Conservation (phyloP, 1,140 invertebrate species). For the Aphelenchoides fujianensis region DNA sequence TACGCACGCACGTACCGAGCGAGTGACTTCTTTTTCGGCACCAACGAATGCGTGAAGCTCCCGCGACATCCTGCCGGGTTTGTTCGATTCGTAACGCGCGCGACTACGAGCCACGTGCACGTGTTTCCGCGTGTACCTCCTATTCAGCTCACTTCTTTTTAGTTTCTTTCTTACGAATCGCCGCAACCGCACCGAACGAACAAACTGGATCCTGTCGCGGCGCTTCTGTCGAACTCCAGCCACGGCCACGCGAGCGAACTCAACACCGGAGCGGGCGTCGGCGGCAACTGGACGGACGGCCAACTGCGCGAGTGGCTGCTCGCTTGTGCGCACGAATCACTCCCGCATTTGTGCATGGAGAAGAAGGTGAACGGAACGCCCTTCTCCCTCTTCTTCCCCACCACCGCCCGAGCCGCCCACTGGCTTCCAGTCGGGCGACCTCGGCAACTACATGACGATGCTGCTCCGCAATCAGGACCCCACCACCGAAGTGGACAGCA, state of each 20-base stretch:
- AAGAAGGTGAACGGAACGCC: neutral
- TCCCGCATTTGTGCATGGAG: neutral
- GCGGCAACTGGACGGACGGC: neutral
- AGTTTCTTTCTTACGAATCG: no score
- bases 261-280: neutral
- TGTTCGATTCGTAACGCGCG: no score
- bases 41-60: no score
- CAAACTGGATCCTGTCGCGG: constrained; percentile 4
- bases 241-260: neutral
- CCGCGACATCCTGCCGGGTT: no score
- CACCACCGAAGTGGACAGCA: constrained; percentile 14
- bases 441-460: neutral
- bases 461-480: constrained; percentile 16
- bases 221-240: neutral
- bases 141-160: no score
- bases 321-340: neutral
- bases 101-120: no score
- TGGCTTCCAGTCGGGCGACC: neutral
- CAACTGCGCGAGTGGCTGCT: neutral
- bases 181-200: no score
- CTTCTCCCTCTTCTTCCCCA: neutral
- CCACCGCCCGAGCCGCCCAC: neutral
- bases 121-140: no score
- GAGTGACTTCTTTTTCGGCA: no score
- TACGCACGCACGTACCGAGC: no score